These are phyloP conservation scores for Synergus japonicus DNA, from an alignment of 2,888 invertebrate species.

Conservation along the genomic window DNA sequence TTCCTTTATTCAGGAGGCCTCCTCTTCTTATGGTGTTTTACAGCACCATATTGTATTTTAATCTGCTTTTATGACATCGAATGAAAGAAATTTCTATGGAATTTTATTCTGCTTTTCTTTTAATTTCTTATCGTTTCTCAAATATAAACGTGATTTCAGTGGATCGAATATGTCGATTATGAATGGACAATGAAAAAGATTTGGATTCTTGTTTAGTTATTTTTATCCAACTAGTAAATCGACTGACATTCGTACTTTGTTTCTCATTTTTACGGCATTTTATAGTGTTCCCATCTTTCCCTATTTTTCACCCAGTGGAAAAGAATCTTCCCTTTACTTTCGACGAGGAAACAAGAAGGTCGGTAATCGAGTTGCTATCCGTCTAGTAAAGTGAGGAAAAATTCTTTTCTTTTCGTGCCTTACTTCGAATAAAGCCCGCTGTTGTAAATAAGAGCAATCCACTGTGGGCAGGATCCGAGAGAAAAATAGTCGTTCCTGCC, in stretches of 20 bases:
- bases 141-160: background rate
- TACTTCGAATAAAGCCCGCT: conserved; percentile 12
- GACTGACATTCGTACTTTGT: background rate
- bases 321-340: background rate
- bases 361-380: conserved; percentile 30
- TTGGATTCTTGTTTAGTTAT: background rate
- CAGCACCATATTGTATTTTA: no score
- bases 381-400: conserved; percentile 11
- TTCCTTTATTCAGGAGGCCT: background rate
- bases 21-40: background rate
- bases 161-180: background rate
- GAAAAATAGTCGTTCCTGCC: conserved; percentile 34
- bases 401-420: conserved; percentile 22
- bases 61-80: no score
- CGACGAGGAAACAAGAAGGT: conserved; percentile 26
- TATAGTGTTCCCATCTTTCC: background rate
- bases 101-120: conserved; percentile 45
- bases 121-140: conserved; percentile 49
- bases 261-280: background rate
- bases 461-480: conserved; percentile 43
- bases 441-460: conserved; percentile 32
- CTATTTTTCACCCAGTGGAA: background rate
- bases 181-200: background rate
- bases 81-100: no score
- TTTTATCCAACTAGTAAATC: background rate